These are phyloP conservation scores for Cyprinodon diabolis DNA, from an alignment of 2,797 vertebrate species.

Conservation along the genomic window DNA sequence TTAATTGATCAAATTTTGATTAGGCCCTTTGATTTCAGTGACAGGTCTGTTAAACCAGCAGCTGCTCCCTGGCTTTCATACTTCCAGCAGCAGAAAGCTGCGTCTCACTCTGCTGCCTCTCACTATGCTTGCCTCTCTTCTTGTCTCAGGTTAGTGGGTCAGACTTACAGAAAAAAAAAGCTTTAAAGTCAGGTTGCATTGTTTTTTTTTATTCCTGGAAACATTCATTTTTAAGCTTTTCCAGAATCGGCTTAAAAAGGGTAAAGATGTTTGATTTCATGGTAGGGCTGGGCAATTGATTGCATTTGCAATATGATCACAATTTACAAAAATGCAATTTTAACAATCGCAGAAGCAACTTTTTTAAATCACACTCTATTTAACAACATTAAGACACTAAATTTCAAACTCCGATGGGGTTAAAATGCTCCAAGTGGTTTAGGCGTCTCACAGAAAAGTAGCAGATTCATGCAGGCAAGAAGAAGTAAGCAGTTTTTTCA, in stretches of 20 bases:
- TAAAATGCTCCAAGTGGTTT: too few species aligned
- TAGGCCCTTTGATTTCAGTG: conserved; percentile 73
- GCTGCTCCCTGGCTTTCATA: conserved; percentile 42
- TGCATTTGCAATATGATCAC: too few species aligned
- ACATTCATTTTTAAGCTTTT: background rate
- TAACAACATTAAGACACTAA: too few species aligned
- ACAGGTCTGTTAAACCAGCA: conserved; percentile 65
- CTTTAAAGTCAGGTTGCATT: background rate
- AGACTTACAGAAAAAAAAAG: background rate
- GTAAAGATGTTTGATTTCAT: background rate
- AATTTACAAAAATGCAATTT: too few species aligned
- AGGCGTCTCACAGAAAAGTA: too few species aligned
- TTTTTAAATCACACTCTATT: too few species aligned
- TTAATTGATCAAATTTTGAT: conserved; percentile 75
- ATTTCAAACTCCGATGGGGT: too few species aligned
- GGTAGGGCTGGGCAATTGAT: too few species aligned
- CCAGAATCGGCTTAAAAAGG: background rate
- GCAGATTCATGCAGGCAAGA: too few species aligned
- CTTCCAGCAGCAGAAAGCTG: conserved; percentile 39
- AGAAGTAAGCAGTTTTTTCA: too few species aligned
- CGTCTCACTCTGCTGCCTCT: background rate
- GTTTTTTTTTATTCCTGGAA: background rate
- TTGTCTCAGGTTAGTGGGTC: background rate
- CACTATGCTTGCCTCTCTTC: conserved; percentile 4
- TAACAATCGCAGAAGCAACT: too few species aligned